phyloP scores from a whole-genome alignment of 2,888 invertebrate genomes.

The Caenorhabditis panamensis region DNA sequence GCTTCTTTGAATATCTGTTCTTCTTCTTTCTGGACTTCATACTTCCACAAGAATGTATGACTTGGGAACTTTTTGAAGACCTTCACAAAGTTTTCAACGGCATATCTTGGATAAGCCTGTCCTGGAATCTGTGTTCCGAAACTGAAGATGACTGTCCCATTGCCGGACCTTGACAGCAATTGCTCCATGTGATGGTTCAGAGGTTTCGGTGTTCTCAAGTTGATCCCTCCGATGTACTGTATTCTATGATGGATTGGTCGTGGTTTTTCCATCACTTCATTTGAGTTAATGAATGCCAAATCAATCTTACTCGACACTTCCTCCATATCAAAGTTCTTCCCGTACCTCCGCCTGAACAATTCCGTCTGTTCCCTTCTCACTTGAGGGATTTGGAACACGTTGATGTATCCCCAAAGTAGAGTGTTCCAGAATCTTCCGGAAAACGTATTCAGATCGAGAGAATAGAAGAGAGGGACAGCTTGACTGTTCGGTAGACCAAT shows the following conservation, averaged over 20 bases:
- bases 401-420: constrained; percentile 41
- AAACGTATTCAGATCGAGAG: constrained; percentile 22
- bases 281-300: constrained; percentile 71
- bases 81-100: constrained; percentile 62
- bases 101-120: constrained; percentile 50
- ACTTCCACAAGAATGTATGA: constrained; percentile 73
- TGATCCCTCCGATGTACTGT: constrained; percentile 74
- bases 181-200: constrained; percentile 38
- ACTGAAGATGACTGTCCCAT: constrained; percentile 58
- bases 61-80: constrained; percentile 69
- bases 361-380: constrained; percentile 21
- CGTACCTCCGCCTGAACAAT: constrained; percentile 27
- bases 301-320: constrained; percentile 26
- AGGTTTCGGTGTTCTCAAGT: constrained; percentile 57
- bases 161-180: constrained; percentile 18
- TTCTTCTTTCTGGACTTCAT: constrained; percentile 61
- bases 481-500: constrained; percentile 49
- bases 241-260: constrained; percentile 68
- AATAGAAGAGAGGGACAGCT: constrained; percentile 38
- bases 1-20: constrained; percentile 54
- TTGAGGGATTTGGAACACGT: constrained; percentile 39
- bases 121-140: constrained; percentile 62
- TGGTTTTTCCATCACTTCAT: constrained; percentile 74
- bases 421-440: constrained; percentile 49
- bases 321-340: constrained; percentile 29